Conservation (phyloP, 2,888 invertebrate species). For the Orchesellides sinensis region DNA sequence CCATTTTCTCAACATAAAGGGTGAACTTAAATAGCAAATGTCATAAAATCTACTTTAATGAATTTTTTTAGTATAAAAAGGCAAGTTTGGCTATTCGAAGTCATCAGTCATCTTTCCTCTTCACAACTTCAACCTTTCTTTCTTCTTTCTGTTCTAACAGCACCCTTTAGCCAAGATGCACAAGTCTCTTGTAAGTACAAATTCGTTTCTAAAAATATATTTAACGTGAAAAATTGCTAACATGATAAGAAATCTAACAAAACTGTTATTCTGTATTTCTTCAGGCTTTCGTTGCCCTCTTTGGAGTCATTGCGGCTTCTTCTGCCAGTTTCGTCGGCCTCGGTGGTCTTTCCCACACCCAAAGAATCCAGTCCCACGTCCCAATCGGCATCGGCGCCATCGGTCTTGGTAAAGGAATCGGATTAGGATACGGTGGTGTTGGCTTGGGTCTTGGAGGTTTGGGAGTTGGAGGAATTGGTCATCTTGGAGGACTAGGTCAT, state of each 20-base stretch:
- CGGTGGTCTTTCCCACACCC: constrained; percentile 17
- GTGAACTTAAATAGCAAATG: no score
- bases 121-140: neutral
- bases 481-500: no score
- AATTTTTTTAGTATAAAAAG: no score
- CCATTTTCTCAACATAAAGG: no score
- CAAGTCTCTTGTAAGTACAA: constrained; percentile 38
- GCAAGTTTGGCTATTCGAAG: no score
- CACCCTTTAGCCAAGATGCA: constrained; percentile 28
- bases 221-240: neutral
- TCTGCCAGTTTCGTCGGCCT: constrained; percentile 14
- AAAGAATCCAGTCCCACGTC: constrained; percentile 22
- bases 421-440: neutral
- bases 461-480: no score
- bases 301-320: constrained; percentile 21
- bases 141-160: no score
- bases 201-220: neutral
- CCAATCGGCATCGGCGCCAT: constrained; percentile 23
- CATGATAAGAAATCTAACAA: no score
- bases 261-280: neutral
- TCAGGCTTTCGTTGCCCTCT: constrained; percentile 15
- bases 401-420: constrained; percentile 5
- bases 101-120: no score
- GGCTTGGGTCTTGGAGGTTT: no score
- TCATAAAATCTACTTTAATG: no score